Evolutionary conservation across 2,888 invertebrate species (phyloP).

Genomic region (Spisula subtruncata): DNA sequence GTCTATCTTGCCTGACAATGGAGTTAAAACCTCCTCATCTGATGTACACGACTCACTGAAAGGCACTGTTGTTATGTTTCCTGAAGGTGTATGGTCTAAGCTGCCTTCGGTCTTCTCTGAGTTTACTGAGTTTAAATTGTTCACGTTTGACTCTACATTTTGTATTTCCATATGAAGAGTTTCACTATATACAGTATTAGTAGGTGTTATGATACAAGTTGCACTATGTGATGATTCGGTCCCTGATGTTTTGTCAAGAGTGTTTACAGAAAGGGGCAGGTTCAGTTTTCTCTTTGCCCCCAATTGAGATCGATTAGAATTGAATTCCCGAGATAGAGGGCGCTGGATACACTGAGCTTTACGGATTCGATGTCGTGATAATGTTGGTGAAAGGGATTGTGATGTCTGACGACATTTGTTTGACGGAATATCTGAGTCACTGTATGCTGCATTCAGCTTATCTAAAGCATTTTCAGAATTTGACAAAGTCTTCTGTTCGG

Average conservation of each 20-base stretch:
- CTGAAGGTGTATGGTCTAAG: conserved; percentile 59
- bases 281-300: conserved; percentile 79
- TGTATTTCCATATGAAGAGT: conserved; percentile 45
- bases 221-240: conserved; percentile 36
- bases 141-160: neutral
- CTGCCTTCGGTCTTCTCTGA: conserved; percentile 37
- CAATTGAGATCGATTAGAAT: conserved; percentile 70
- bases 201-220: conserved; percentile 43
- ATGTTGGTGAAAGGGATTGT: conserved; percentile 71
- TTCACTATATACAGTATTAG: conserved; percentile 57
- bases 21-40: conserved; percentile 68
- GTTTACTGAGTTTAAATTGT: conserved; percentile 23
- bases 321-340: conserved; percentile 67
- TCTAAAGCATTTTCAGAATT: conserved; percentile 96
- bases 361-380: conserved; percentile 73
- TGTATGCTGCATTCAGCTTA: conserved; percentile 87
- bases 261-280: conserved; percentile 51
- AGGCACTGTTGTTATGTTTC: conserved; percentile 68
- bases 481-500: conserved; percentile 91
- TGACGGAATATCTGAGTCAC: conserved; percentile 72
- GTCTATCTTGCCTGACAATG: conserved; percentile 52
- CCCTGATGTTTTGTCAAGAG: conserved; percentile 45
- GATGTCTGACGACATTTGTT: conserved; percentile 58
- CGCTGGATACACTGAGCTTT: conserved; percentile 66
- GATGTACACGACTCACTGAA: conserved; percentile 64